Base-by-base conservation (phyloP, 2,888 invertebrate species). In the Colletes collaris region DNA sequence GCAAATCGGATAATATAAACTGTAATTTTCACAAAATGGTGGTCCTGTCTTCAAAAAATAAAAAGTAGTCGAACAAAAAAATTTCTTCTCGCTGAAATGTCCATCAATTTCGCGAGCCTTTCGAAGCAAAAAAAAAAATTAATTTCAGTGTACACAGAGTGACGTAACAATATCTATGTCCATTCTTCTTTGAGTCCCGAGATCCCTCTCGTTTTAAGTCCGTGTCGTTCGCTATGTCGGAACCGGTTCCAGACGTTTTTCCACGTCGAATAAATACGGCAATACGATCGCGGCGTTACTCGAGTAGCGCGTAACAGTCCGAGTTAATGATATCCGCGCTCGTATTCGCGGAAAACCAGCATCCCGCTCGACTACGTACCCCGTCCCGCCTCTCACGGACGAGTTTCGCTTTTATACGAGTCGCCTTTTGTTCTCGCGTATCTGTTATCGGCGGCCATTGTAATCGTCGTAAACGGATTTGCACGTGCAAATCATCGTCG, bases 401-500 rank as follows among this genome's bases (percentile, higher is more conserved):
- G 60, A 76, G 65, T 70, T 76, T 62, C 19, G 72, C 52, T 66
- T 64, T 52, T 58, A n/a, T 44, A 55, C 58, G 72, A 44, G 72
- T 52, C 60, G 60, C 50, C 76, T 72, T 84, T 84, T 82, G 84
- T 82, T 79, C 79, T 44, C 78, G 65, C 58, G 71, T 72, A 65
- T 74, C 79, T 72, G 76, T 82, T 76, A 81, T 56, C 84, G 65
- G 60, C 40, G 68, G 69, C 76, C 72, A 80, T 84, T 84, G 84
- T 84, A 75, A 77, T 73, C 80, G 74, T 40, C 67, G 76, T 80
- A 75, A 82, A 82, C 68, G 84, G 82, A 80, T 84, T 84, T 70
- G 76, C 84, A 71, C 79, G 84, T 55, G 84, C 84, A 77, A 84
- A 84, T 84, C 84, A 82, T 84, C 75, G 76, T 79, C 77, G 76